These are phyloP conservation scores for Cantharis rufa DNA, from an alignment of 2,888 invertebrate species.

Conservation along the genomic window DNA sequence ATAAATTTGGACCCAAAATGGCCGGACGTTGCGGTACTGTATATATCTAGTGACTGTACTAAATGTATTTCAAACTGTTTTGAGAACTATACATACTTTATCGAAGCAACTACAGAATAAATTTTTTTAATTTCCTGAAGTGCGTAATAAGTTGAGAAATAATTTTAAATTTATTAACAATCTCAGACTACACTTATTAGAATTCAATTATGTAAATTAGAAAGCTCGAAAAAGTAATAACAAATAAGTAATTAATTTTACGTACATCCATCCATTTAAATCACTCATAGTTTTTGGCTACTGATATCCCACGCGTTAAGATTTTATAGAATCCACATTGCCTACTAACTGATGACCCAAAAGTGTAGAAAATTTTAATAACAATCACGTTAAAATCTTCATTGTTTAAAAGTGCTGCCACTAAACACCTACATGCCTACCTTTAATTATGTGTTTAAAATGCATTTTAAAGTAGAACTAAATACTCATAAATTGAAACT, in stretches of 20 bases:
- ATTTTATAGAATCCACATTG: neutral
- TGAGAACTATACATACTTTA: too few species aligned
- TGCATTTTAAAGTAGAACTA: neutral
- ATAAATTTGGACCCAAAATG: too few species aligned
- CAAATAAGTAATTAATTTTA: neutral
- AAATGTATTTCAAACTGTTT: too few species aligned
- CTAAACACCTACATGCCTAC: neutral
- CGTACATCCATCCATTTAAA: neutral
- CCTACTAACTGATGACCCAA: neutral
- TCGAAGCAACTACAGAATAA: too few species aligned
- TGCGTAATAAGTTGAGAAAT: too few species aligned
- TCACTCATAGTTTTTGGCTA: neutral
- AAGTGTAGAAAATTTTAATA: neutral
- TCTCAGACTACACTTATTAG: neutral
- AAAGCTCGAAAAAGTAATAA: neutral
- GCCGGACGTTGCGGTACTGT: too few species aligned
- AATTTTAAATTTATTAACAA: neutral
- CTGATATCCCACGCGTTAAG: neutral
- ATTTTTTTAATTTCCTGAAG: too few species aligned
- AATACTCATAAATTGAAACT: neutral
- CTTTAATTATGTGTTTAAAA: neutral
- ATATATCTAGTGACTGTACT: too few species aligned
- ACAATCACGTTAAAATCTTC: neutral
- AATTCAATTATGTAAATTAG: neutral
- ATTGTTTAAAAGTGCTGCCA: neutral